Base-by-base conservation (phyloP, 2,113 vertebrate species). In the Tragulus kanchil region DNA sequence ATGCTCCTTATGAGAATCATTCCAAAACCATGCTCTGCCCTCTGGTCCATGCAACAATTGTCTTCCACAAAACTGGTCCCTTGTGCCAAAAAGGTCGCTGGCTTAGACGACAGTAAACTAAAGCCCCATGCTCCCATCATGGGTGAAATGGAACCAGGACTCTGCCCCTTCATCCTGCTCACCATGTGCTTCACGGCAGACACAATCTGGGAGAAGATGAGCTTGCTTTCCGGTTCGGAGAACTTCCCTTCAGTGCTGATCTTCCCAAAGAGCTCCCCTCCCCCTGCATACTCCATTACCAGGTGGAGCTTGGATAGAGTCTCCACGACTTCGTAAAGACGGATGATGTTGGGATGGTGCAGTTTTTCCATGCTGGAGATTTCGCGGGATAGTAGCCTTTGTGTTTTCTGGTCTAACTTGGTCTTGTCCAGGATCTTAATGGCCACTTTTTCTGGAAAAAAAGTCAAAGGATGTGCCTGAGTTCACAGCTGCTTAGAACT, bases 381-480 rank as follows among this genome's bases (percentile, higher is more conserved):
- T 98, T 99, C 99, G 50, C 99, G 98, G 45, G 99, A 99, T 4
- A 99, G 98, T 64, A 99, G 98, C 64, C 99, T 98, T 85, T 99
- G 99, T 7, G 99, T 99, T 97, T 99, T 99, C 98, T 99, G 99
- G 97, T 99, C 99, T 96, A 99, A 97, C 96, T 99, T 99, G 88
- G 99, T 99, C 98, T 99, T 99, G 98, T 99, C 99, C 97, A 99
- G 98, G 98, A 99, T 99, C 98, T 99, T 99, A 96, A 99, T 99
- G 71, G 99, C 99, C 96, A 99, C 99, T 98, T 99, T 99, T 97
- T 99, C 99, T 99, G 98, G 85, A 90, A 93, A 92, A 6, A 52
- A 73, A 50, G 19, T 85, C 45, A 97, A 89, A 92, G 19, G 8
- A 58, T 79, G 5, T 73, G 11, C 16, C 42, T 56, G 78, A 59